These are phyloP conservation scores for Netelia fuscicornis DNA, from an alignment of 2,888 invertebrate genomes.

Conservation along the genomic window DNA sequence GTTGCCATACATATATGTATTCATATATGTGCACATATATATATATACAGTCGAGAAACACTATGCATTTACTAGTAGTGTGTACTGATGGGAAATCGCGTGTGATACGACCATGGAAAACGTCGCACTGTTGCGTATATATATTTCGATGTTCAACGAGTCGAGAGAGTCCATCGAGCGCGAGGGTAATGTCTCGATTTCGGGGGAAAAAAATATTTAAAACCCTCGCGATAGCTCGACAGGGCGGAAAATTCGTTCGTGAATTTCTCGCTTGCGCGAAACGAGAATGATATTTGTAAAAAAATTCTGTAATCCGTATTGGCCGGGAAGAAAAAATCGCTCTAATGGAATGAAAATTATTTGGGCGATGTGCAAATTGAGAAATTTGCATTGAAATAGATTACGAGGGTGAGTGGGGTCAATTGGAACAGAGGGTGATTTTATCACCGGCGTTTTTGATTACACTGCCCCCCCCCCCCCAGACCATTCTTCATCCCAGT, in stretches of 20 bases:
- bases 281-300: slow-evolving; percentile 12
- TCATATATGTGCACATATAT: background rate
- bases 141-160: slow-evolving; percentile 48
- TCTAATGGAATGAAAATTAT: background rate
- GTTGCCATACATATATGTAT: no score
- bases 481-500: no score
- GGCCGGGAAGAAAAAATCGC: background rate
- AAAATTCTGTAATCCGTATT: slow-evolving; percentile 9
- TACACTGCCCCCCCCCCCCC: no score
- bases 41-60: background rate
- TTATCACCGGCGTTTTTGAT: no score
- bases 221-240: slow-evolving; percentile 9
- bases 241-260: slow-evolving; percentile 32
- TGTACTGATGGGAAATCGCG: background rate
- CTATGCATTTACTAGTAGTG: slow-evolving; percentile 15
- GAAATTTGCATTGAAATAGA: no score
- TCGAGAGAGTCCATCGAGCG: slow-evolving; percentile 44
- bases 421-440: no score
- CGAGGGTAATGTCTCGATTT: slow-evolving; percentile 20
- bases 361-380: background rate
- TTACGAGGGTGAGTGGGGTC: no score
- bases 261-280: background rate
- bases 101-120: slow-evolving; percentile 24
- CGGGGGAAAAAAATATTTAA: slow-evolving; percentile 6
- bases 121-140: slow-evolving; percentile 20